A percentile compares a stretch with the other conserved stretches of the same genome.
Evolutionary conservation across 2,797 vertebrate species (phyloP).

Genomic region (Lepus oiostolus): DNA sequence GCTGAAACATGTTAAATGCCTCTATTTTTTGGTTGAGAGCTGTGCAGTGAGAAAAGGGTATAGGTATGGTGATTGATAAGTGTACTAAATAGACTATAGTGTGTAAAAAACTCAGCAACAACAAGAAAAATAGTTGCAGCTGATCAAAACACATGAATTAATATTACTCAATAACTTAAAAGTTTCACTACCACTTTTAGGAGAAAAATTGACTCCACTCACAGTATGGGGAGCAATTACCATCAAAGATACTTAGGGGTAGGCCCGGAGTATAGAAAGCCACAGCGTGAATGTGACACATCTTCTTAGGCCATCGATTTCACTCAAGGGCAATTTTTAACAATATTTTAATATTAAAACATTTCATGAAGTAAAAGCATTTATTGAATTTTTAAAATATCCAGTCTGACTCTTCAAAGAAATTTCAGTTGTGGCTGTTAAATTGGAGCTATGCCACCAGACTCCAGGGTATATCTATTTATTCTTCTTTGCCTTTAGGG

Average conservation of each 20-base stretch:
- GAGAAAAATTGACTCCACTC: not conserved
- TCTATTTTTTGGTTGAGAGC: not conserved
- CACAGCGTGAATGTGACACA: not conserved
- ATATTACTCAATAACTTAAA: not conserved
- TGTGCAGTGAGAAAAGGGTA: accelerated
- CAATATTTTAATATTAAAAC: constrained; percentile 31
- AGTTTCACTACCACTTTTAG: not conserved
- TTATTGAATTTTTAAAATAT: constrained; percentile 61
- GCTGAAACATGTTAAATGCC: not conserved
- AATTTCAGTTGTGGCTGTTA: constrained; percentile 33
- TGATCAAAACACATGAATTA: constrained; percentile 20
- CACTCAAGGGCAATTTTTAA: constrained; percentile 26
- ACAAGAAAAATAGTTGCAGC: not conserved
- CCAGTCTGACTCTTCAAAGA: constrained; percentile 43
- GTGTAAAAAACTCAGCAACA: not conserved
- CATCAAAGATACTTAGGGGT: not conserved
- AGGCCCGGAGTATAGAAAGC: not conserved
- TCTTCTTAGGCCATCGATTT: not conserved
- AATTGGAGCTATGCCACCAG: not conserved
- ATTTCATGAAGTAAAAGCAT: not conserved
- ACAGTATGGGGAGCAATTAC: not conserved
- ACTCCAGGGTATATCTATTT: constrained; percentile 42
- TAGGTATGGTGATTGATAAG: not conserved
- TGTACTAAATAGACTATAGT: not conserved
- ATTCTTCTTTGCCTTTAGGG: constrained; percentile 59